Percentiles rank a stretch among this genome's conserved stretches.
phyloP scores from a whole-genome alignment of 2,113 vertebrate species.

The Nymphicus hollandicus region DNA sequence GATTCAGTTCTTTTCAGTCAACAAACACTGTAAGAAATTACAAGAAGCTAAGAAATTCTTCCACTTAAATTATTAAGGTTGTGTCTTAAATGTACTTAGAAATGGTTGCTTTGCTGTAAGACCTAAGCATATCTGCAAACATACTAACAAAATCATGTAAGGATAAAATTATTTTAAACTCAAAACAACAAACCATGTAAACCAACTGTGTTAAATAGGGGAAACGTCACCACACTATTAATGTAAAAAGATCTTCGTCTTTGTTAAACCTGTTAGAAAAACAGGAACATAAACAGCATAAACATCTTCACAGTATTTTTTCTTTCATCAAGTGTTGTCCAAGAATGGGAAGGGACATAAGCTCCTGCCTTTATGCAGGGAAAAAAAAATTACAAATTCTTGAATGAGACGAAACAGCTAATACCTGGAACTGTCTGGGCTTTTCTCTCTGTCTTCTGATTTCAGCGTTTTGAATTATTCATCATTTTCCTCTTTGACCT shows the following conservation, averaged over 20 bases:
- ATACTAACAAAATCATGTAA: neutral
- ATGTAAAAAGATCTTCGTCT: neutral
- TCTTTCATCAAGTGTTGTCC: neutral
- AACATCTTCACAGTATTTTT: neutral
- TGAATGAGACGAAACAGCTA: neutral
- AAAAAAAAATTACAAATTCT: neutral
- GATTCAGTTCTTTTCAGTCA: neutral
- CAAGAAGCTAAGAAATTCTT: neutral
- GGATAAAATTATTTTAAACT: constrained; percentile 33
- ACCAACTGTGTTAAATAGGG: neutral
- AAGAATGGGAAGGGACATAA: neutral
- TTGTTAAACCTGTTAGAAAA: neutral
- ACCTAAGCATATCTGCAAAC: neutral
- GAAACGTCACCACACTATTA: neutral
- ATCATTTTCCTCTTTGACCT: constrained; percentile 8
- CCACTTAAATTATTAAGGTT: neutral
- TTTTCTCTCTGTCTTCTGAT: constrained; percentile 13
- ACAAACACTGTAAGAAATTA: neutral
- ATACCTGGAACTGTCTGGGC: neutral
- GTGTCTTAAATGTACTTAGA: neutral
- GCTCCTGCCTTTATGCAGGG: neutral
- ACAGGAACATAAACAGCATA: neutral
- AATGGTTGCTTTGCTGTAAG: neutral
- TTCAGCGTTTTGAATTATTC: constrained; percentile 44
- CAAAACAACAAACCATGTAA: neutral